Percentiles rank a stretch among this genome's conserved stretches.
Conservation (phyloP, 2,888 invertebrate genomes). For the Drosophila ezoana region DNA sequence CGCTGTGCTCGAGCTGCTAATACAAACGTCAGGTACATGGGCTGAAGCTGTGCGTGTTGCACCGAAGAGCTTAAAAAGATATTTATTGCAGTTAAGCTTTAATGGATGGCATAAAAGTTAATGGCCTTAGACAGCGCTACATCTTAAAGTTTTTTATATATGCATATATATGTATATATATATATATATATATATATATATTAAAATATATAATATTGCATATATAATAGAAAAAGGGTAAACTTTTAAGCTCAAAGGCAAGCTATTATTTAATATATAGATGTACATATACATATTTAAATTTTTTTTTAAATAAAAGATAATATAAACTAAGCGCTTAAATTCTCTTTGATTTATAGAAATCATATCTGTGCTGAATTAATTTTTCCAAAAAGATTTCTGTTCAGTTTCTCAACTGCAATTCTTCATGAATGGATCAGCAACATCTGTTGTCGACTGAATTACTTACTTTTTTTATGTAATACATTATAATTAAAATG, state of each 20-base stretch:
- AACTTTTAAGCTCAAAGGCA: too few relatives aligned
- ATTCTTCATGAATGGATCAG: neutral
- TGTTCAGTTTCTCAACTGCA: too few relatives aligned
- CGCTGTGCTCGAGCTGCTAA: neutral
- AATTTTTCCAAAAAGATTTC: too few relatives aligned
- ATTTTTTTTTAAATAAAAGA: too few relatives aligned
- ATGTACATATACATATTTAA: too few relatives aligned
- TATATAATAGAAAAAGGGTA: too few relatives aligned
- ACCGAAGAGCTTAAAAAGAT: neutral
- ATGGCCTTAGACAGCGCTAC: neutral
- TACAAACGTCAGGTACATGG: conserved; percentile 1
- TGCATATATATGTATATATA: neutral
- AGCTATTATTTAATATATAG: too few relatives aligned
- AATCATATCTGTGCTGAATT: too few relatives aligned
- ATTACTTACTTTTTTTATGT: conserved; percentile 1
- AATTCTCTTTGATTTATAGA: too few relatives aligned
- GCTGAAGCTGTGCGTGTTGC: neutral
- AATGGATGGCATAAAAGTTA: neutral
- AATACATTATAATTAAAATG: conserved; percentile 9
- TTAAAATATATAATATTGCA: neutral
- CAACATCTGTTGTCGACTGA: neutral
- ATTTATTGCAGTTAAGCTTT: conserved; percentile 1
- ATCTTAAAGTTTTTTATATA: too few relatives aligned
- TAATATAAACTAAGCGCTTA: too few relatives aligned
- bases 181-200: too few relatives aligned